Base-by-base conservation (phyloP, 1,140 invertebrate genomes). In the Aphelenchoides besseyi region DNA sequence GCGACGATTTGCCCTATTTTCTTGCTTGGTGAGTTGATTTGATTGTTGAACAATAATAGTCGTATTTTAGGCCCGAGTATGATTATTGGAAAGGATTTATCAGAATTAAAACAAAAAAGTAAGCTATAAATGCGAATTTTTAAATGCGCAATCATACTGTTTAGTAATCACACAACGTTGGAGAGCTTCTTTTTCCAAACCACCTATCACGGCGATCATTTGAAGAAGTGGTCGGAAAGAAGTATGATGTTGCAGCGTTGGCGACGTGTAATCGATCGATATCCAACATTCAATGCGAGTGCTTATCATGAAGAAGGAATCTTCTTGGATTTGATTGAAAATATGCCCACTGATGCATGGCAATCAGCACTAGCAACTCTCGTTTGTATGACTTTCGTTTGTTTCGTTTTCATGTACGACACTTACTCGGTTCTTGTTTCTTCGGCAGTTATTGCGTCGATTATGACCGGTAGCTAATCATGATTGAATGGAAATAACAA, bases 341-440 rank as follows among this genome's bases (percentile, higher is more conserved):
- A 78, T 29, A 85, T 87, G 59, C 75, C 86, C 18, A 80, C 82
- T 1, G 85, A 86, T 69, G 86, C 86, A 2, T 76, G 86, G 54
- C 85, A 87, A 66, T 83, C 81, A 3, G 75, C 71, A 16, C 55
- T 82, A 9, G 83, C 82, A 30, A 83, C 83, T 16, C 55, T 82
- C 3, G 57, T 74, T 29, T 82, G 79, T 55, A 85, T 87, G 79
- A 79, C 84, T 29, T 62, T 85, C 16, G 76, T 86, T 26, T 85
- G 86, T n/a, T 78, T 83, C 30, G 67, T 87, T 23, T 87, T 87
- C 72, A 82, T 87, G 59, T 84, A 85, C 3, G 81, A 85, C 57
- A 77, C 82, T 32, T 74, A 84, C 36, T 77, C 86, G 9, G 83
- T 87, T 2, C 62, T 84, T 3, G 81, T 85, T 23, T 82, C 86